Evolutionary conservation across 2,797 vertebrate species (phyloP).

Genomic region (Sebastes glaucus): DNA sequence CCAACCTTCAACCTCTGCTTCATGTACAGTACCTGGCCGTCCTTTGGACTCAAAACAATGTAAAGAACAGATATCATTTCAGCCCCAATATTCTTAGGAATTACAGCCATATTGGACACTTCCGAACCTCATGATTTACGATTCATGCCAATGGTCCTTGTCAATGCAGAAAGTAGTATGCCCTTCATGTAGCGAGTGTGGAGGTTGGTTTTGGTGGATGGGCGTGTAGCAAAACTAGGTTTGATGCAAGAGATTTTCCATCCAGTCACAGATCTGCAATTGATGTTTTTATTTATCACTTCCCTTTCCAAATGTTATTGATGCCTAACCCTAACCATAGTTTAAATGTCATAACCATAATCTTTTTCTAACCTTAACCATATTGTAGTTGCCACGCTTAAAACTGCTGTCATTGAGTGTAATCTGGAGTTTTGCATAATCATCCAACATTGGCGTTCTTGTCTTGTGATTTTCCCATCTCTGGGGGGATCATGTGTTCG

Average conservation of each 20-base stretch:
- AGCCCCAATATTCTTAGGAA: not conserved
- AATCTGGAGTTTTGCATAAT: not conserved
- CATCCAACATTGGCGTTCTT: not conserved
- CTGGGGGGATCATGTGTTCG: not conserved
- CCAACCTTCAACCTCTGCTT: not conserved
- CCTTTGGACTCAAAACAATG: not conserved
- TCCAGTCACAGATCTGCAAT: not conserved
- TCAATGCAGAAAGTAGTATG: not conserved
- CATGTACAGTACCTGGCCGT: not conserved
- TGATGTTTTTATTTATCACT: not conserved
- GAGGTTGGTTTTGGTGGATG: not conserved
- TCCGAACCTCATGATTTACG: not conserved
- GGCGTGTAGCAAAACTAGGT: not conserved
- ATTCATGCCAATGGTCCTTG: not conserved
- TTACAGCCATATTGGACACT: not conserved
- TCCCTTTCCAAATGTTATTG: not conserved
- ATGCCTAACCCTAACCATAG: not conserved
- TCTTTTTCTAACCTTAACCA: not conserved
- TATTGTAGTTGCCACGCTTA: not conserved
- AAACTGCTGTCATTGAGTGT: not conserved
- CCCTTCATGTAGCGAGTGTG: not conserved
- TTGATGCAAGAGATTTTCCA: not conserved
- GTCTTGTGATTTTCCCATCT: not conserved
- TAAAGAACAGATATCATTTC: not conserved
- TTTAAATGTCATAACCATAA: not conserved